A percentile compares a stretch with the other conserved stretches of the same genome.
Conservation (phyloP, 1,140 invertebrate genomes). For the Acromyrmex heyeri region DNA sequence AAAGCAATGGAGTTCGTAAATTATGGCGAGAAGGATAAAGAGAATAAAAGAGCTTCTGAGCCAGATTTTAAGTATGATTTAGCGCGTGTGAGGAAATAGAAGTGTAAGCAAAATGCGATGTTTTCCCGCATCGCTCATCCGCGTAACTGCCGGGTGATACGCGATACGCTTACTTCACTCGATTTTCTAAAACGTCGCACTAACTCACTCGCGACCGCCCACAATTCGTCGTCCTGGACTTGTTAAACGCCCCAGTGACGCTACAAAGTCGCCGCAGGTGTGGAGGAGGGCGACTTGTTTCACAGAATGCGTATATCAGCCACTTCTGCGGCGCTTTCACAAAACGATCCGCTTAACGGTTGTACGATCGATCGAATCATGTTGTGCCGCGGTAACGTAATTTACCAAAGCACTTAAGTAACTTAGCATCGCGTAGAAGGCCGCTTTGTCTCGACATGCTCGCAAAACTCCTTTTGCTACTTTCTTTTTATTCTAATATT, state of each 20-base stretch:
- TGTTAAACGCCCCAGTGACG: conserved; percentile 26
- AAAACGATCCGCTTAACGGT: conserved; percentile 52
- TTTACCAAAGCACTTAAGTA: conserved; percentile 40
- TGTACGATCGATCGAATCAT: conserved; percentile 43
- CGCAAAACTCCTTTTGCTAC: conserved; percentile 21
- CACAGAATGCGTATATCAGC: conserved; percentile 29
- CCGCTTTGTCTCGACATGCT: background rate
- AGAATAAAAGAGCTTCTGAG: background rate
- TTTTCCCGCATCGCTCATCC: conserved; percentile 73
- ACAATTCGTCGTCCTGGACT: conserved; percentile 60
- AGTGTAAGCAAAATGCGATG: conserved; percentile 49
- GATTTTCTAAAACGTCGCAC: conserved; percentile 45
- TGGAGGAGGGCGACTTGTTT: background rate
- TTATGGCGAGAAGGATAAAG: conserved; percentile 12
- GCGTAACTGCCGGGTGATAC: conserved; percentile 64
- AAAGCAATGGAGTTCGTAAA: conserved; percentile 51
- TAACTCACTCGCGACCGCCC: conserved; percentile 49
- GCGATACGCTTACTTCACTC: conserved; percentile 66
- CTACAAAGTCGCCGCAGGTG: background rate
- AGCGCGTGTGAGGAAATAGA: conserved; percentile 68
- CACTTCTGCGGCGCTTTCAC: conserved; percentile 30
- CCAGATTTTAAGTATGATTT: conserved; percentile 73
- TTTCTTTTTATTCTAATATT: conserved; percentile 2
- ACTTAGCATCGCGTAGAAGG: conserved; percentile 49
- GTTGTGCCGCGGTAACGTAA: conserved; percentile 32